Base-by-base conservation (phyloP, 2,888 invertebrate genomes). In the Mycogona germanica region DNA sequence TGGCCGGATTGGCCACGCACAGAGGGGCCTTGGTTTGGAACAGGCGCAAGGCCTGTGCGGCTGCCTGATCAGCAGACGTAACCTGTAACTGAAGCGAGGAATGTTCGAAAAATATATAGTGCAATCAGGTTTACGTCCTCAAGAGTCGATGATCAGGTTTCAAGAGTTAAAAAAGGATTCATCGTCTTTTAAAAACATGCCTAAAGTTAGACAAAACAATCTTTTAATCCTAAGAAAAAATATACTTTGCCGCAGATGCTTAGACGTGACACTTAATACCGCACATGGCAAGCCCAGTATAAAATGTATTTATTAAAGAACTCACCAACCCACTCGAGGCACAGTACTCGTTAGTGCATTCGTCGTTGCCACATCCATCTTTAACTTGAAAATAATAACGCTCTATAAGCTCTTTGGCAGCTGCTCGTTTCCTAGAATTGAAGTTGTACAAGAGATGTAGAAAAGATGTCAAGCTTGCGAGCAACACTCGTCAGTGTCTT, bases 351-450 rank as follows among this genome's bases (percentile, higher is more conserved):
- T 93, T 93, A 65, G 79, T 78, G 71, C 93, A 93, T 64, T 78
- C 76, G n/a, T 80, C 76, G 71, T 88, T 87, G 25, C 93, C 92
- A 72, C 93, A 93, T 62, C 93, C 93, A 69, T 89, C 86, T 40
- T 85, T 81, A 60, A 93, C 74, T 73, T 93, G 91, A 72, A 87
- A 88, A 70, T 92, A 92, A 72, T 92, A 93, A 65, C 87, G 78
- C 71, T 91, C 88, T 60, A 93, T 92, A 59, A 89, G 74, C 69
- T 84, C 84, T 70, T 82, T 87, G 38, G 87, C 89, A 61, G 76
- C 75, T 53, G 65, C 65, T 55, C 69, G 62, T 61, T 70, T 71
- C 65, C 69, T 70, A 58, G 6, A 60, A 57, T 35, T 28, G 25
- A 46, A 26, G 29, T 2, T 17, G 29, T 17, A 49, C 14, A 9